A percentile compares a stretch with the other conserved stretches of the same genome.
These are phyloP conservation scores for Aporrectodea caliginosa DNA, from an alignment of 1,140 invertebrate genomes.

Conservation along the genomic window DNA sequence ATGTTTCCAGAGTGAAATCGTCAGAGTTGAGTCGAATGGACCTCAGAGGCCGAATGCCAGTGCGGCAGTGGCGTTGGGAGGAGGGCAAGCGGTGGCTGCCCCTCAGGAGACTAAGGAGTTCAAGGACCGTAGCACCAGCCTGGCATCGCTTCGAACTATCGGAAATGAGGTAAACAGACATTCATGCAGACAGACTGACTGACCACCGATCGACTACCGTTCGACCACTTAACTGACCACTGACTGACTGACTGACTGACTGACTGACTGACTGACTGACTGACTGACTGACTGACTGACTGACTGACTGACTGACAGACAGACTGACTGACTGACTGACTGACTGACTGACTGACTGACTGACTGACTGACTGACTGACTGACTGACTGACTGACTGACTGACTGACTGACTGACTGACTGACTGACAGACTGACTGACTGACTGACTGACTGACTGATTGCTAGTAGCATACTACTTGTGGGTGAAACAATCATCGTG, in stretches of 20 bases:
- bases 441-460: conserved; percentile 38
- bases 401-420: conserved; percentile 39
- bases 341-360: conserved; percentile 41
- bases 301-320: conserved; percentile 37
- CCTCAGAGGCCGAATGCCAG: too few species aligned
- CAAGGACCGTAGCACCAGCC: too few species aligned
- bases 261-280: conserved; percentile 39
- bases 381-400: conserved; percentile 36
- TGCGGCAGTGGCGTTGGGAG: too few species aligned
- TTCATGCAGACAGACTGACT: conserved; percentile 36
- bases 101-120: too few species aligned
- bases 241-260: conserved; percentile 38
- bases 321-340: conserved; percentile 39
- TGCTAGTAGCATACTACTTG: too few species aligned
- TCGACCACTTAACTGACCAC: too few species aligned
- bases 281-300: conserved; percentile 37
- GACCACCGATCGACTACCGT: conserved; percentile 32
- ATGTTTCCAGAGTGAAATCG: too few species aligned
- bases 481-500: too few species aligned
- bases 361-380: conserved; percentile 38
- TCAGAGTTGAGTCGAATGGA: too few species aligned
- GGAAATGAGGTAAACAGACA: too few species aligned
- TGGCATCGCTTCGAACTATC: too few species aligned
- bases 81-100: too few species aligned
- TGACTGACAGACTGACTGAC: conserved; percentile 38